These are phyloP conservation scores for Sarcophaga carnaria DNA, from an alignment of 2,888 invertebrate species.

Conservation along the genomic window DNA sequence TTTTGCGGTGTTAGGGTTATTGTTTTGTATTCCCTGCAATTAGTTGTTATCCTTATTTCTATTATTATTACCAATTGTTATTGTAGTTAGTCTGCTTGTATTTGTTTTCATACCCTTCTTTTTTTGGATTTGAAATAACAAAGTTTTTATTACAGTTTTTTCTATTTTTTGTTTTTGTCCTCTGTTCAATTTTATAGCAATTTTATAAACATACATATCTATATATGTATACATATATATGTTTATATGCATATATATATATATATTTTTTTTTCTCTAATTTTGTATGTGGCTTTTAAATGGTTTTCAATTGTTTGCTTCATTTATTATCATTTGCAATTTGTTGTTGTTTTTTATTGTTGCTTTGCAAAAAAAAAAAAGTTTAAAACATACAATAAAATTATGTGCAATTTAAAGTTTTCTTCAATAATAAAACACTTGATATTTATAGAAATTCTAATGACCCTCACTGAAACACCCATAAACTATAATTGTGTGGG, in stretches of 20 bases:
- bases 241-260: no score
- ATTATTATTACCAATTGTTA: slow-evolving; percentile 9
- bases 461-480: slow-evolving; percentile 13
- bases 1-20: not conserved
- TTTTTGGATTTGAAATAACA: slow-evolving; percentile 39
- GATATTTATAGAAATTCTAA: slow-evolving; percentile 18
- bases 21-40: not conserved
- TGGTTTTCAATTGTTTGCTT: slow-evolving; percentile 49
- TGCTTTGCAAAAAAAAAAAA: slow-evolving; percentile 1
- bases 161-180: not conserved
- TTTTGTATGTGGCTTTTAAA: slow-evolving; percentile 48
- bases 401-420: slow-evolving; percentile 49
- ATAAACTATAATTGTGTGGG: not conserved
- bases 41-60: slow-evolving; percentile 9
- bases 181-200: slow-evolving; percentile 29
- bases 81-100: not conserved
- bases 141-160: slow-evolving; percentile 35
- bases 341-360: not conserved
- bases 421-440: slow-evolving; percentile 26
- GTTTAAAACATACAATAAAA: slow-evolving; percentile 32
- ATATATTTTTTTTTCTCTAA: not conserved
- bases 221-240: no score
- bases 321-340: not conserved
- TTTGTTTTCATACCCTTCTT: slow-evolving; percentile 13
- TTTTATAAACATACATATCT: not conserved